Evolutionary conservation across 2,797 vertebrate genomes (phyloP), one percentile per base, ranked within the genome.

Genomic region (Spinus olivaceus): DNA sequence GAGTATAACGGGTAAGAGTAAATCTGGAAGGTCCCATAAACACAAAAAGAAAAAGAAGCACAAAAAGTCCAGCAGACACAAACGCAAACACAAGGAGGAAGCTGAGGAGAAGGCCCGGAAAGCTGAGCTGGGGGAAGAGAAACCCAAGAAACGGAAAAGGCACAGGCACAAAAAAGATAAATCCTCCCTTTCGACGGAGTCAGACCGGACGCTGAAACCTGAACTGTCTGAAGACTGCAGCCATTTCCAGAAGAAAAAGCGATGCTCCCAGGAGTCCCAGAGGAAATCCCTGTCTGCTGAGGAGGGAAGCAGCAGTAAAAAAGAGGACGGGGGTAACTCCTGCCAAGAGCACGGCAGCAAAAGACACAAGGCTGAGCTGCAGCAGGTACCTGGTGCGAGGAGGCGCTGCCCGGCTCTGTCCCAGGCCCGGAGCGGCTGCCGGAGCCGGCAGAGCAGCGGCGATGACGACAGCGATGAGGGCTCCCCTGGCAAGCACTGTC

Each of bases 41-140:
- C 98, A 98, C 80, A 99, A 99, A 96, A 99, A 99, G 96, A 98
- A 99, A 97, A 99, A 99, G 98, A 99, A 99, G 96, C 99, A 99
- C 92, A 99, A 99, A 98, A 99, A 99, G 88, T 99, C 99, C 17
- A 94, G 97, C 76, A 99, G 98, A 94, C 98, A 98, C 73, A 99
- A 99, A 94, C 97, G 96, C 23, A 98, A 97, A 96, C 97, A 97
- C 94, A 98, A 98, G 92, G 98, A 98, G 88, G 98, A 98, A 69
- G 96, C 97, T 66, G 99, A 98, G 3, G 99, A 99, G 61, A 98
- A 97, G 74, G 88, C 94, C 9, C 96, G 97, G 30, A 98, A 98
- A 60, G 97, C 94, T 4, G 99, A 98, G 14, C 97, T 91, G 16
- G 98, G 97, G 42, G 98, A 97, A 8, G 98, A 99, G 84, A 99